Evolutionary conservation across 2,797 vertebrate genomes (phyloP), one percentile per base, ranked within the genome.

Genomic region (Enteromius paludinosus): DNA sequence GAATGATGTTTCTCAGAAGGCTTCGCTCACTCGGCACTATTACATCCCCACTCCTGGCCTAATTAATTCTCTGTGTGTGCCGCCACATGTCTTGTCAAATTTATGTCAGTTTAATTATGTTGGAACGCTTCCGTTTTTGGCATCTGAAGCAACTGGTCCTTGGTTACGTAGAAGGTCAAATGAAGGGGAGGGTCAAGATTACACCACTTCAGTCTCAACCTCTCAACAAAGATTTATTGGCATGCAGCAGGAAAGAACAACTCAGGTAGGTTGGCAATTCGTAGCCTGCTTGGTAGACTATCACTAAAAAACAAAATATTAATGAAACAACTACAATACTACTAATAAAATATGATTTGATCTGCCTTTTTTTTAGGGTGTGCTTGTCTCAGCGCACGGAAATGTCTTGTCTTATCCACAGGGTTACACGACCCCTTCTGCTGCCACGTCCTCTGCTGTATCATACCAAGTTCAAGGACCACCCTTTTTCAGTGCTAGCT

Each of bases 401-500:
- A 94, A 95, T 77, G 90, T 96, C 33, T 94, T 97, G 45, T 95
- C 96, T 0, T 97, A 96, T 90, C 96, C 97, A 1, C 96, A 95
- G 88, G 94, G 96, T 93, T 95, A 94, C 0, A 91, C 95, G 0
- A 93, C 94, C 0, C 93, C 94, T 0, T 93, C 96, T 0, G 92
- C 95, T 64, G 94, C 94, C 33, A 90, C 92, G 0, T 25, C 84
- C 68, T 18, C 82, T 54, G 90, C 94, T 70, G 86, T 92, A 80
- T 92, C 93, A 85, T 94, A 91, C 84, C 91, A 93, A 1, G 90
- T 94, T n/a, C 94, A 94, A 85, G 93, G 92, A 2, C 94, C 94
- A 77, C 93, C 95, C 25, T 94, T 94, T 86, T 92, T 95, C 82
- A 94, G 91, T 86, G 92, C 93, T 81, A 92, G 91, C 12, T 91